Evolutionary conservation across 1,140 invertebrate genomes (phyloP), one percentile per base, ranked within the genome.

Genomic region (Pentalonia nigronervosa): DNA sequence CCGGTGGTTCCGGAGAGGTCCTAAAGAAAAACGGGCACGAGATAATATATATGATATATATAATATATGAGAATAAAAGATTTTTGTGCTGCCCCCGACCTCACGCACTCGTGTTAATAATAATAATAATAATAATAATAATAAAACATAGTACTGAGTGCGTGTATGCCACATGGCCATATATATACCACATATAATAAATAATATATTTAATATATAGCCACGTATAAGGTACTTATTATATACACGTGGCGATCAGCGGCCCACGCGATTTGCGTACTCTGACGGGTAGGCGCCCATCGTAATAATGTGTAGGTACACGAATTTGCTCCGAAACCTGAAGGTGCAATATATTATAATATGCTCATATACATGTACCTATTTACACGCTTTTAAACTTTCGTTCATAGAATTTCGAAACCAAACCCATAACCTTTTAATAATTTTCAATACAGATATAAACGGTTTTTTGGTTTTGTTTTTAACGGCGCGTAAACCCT

Each of bases 51-150:
- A n/a, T n/a, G n/a, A n/a, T n/a, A n/a, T n/a, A n/a, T n/a, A n/a
- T n/a, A n/a, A n/a, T n/a, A 41, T 41, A 41, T 41, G 1, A 67
- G 60, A 76, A 76, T 76, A 76, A n/a, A 76, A 76, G 11, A 76
- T 76, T 76, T 67, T n/a, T 76, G 14, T 76, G 14, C n/a, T 34
- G 60, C 60, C 60, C 4, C 17, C 30, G 17, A 76, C 60, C 14
- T 76, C n/a, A n/a, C 60, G 41, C 41, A n/a, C 30, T 76, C 14
- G 0, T 17, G 60, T n/a, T 67, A 76, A 76, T 76, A 76, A 76
- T n/a, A 76, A 67, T 67, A 67, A 67, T n/a, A 76, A 67, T 67
- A 67, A 67, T 67, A 76, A 76, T 76, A 76, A 76, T n/a, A 76
- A 67, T 67, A 67, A 67, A n/a, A n/a, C 60, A 76, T 6, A 11